Base-by-base conservation (phyloP, 2,113 vertebrate species). In the Nyctereutes procyonoides region DNA sequence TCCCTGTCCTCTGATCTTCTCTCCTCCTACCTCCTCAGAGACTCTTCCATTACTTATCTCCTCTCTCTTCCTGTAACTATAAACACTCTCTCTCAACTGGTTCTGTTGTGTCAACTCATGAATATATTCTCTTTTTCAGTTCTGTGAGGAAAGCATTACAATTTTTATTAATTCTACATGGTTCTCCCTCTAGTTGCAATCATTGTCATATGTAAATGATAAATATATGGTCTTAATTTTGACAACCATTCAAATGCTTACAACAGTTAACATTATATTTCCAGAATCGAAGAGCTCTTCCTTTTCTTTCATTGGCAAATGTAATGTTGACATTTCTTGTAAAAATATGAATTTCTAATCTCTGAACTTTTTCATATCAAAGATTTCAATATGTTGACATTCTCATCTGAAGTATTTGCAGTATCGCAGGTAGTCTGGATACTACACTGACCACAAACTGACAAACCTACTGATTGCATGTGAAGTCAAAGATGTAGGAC, bases 331-430 rank as follows among this genome's bases (percentile, higher is more conserved):
- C 30, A 79, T 84, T 83, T 83, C n/a, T 56, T 83, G 24, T 51
- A 6, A 55, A 69, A 94, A 89, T 30, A 43, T 51, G 10, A 55
- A 88, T 79, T 63, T 97, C 24, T 96, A 79, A 88, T 76, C 30
- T 87, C 20, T 77, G 24, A 88, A 79, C 15, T 65, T 92, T 92
- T 84, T 73, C 88, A 53, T 62, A 13, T 88, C 20, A 58, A 83
- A 11, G 0, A 84, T 94, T 96, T 96, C 82, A 84, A 79, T 73
- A 51, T 84, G 67, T 13, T 83, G 17, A 26, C 4, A 0, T 35
- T 80, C 35, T 95, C 86, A 56, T 62, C 74, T 48, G 13, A 83
- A 88, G 2, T 35, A 63, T 24, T 94, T 58, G 13, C 2, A 3
- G n/a, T 63, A 43, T 28, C 56, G 3, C 4, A 80, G 26, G n/a